Evolutionary conservation across 1,140 invertebrate genomes (phyloP).

Genomic region (Hylaeus volcanicus): DNA sequence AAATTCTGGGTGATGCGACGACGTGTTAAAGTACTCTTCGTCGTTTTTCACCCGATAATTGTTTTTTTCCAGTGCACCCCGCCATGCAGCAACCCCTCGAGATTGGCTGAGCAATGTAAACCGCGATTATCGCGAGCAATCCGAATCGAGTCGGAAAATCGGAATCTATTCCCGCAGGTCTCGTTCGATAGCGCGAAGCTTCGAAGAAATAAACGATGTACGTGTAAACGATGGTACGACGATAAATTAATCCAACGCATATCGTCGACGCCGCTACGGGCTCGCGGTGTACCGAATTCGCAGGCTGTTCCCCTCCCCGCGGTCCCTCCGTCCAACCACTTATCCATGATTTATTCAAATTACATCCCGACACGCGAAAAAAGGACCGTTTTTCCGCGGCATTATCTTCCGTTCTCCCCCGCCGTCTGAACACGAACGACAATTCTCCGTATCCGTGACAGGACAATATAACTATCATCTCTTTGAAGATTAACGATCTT

Average conservation of each 20-base stretch:
- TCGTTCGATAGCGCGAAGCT: constrained; percentile 35
- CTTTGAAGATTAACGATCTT: constrained; percentile 50
- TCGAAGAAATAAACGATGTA: constrained; percentile 54
- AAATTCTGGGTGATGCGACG: too few relatives aligned
- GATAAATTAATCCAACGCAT: constrained; percentile 63
- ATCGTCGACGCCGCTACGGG: constrained; percentile 37
- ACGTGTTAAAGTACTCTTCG: too few relatives aligned
- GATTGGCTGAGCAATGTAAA: constrained; percentile 45
- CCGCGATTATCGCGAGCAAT: constrained; percentile 44
- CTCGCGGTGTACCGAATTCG: constrained; percentile 52
- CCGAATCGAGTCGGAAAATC: constrained; percentile 39
- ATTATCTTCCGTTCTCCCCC: constrained; percentile 44
- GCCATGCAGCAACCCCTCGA: constrained; percentile 5
- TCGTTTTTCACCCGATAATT: background rate
- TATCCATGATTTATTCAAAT: constrained; percentile 67
- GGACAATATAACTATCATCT: constrained; percentile 48
- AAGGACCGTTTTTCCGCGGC: constrained; percentile 54
- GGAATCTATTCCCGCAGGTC: constrained; percentile 48
- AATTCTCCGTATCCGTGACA: constrained; percentile 51
- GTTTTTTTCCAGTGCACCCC: background rate
- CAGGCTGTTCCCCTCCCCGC: constrained; percentile 24
- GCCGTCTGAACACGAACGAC: constrained; percentile 18
- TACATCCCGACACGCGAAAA: constrained; percentile 64
- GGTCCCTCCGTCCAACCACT: constrained; percentile 32
- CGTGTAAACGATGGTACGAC: constrained; percentile 44